These are phyloP conservation scores for Cyprinodon brontotheroides DNA, from an alignment of 2,113 vertebrate species.

Conservation along the genomic window DNA sequence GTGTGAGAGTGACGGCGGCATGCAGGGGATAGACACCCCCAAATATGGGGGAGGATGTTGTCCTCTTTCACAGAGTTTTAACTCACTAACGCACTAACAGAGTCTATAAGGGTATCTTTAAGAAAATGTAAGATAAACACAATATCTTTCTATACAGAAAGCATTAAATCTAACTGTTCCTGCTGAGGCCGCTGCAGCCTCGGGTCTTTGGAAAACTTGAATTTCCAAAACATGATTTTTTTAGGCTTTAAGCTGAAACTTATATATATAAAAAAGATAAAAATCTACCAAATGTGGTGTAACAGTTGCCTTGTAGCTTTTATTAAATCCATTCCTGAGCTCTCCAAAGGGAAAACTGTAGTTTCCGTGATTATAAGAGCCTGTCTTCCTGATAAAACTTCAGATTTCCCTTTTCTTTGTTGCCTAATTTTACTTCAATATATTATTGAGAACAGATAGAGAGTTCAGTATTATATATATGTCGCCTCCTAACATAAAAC, in stretches of 20 bases:
- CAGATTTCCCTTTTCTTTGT: constrained; percentile 57
- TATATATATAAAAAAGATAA: not conserved
- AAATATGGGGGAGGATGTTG: constrained; percentile 28
- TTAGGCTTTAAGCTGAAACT: not conserved
- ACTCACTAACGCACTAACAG: not conserved
- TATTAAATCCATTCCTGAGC: constrained; percentile 70
- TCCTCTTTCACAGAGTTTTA: constrained; percentile 43
- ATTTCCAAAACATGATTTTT: constrained; percentile 48
- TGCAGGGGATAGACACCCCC: constrained; percentile 47
- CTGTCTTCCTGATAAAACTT: constrained; percentile 75
- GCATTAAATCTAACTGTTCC: constrained; percentile 47
- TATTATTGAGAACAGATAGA: not conserved
- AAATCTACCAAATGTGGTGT: constrained; percentile 35
- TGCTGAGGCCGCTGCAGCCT: constrained; percentile 31
- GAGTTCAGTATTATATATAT: not conserved
- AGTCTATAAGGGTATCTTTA: constrained; percentile 20
- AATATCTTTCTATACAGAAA: constrained; percentile 36
- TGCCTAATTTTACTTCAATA: constrained; percentile 36
- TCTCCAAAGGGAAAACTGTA: constrained; percentile 38
- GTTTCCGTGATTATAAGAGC: constrained; percentile 70
- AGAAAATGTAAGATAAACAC: not conserved
- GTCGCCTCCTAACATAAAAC: not conserved
- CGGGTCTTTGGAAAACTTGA: constrained; percentile 43
- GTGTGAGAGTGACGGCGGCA: constrained; percentile 30
- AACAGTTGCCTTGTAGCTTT: constrained; percentile 46